Evolutionary conservation across 2,888 invertebrate genomes (phyloP).

Genomic region (Coleophora deauratella): DNA sequence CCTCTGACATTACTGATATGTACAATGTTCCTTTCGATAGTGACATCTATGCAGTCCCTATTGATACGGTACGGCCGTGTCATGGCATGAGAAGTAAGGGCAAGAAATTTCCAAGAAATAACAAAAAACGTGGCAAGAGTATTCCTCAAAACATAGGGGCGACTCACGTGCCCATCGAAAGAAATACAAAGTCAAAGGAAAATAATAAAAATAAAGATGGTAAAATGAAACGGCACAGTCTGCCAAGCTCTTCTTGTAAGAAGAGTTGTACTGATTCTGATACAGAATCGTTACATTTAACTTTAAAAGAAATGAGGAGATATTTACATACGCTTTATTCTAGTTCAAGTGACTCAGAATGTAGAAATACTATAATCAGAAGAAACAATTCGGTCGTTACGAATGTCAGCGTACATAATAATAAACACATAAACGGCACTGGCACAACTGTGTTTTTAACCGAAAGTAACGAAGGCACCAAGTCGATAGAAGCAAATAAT

Average conservation of each 20-base stretch:
- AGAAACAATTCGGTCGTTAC: constrained; percentile 61
- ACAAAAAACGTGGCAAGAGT: constrained; percentile 54
- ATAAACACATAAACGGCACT: constrained; percentile 20
- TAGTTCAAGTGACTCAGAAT: constrained; percentile 80
- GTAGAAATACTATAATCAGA: constrained; percentile 60
- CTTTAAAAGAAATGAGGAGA: constrained; percentile 87
- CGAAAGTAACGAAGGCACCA: constrained; percentile 44
- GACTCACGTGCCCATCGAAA: constrained; percentile 32
- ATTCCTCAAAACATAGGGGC: constrained; percentile 36
- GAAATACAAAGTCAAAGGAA: constrained; percentile 40
- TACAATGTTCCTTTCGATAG: constrained; percentile 93
- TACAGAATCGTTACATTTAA: constrained; percentile 85
- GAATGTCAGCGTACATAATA: constrained; percentile 47
- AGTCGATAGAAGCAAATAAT: constrained; percentile 55
- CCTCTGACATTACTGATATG: constrained; percentile 87
- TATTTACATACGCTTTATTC: constrained; percentile 88
- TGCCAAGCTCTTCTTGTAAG: constrained; percentile 78
- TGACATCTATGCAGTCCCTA: constrained; percentile 89
- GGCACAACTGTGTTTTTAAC: constrained; percentile 42
- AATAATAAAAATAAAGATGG: constrained; percentile 43
- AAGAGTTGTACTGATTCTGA: constrained; percentile 70
- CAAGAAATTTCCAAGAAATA: constrained; percentile 47
- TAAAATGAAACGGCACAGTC: constrained; percentile 78
- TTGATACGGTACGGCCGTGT: constrained; percentile 83
- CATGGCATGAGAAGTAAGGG: constrained; percentile 47